Base-by-base conservation (phyloP, 2,113 vertebrate species). In the Picathartes gymnocephalus region DNA sequence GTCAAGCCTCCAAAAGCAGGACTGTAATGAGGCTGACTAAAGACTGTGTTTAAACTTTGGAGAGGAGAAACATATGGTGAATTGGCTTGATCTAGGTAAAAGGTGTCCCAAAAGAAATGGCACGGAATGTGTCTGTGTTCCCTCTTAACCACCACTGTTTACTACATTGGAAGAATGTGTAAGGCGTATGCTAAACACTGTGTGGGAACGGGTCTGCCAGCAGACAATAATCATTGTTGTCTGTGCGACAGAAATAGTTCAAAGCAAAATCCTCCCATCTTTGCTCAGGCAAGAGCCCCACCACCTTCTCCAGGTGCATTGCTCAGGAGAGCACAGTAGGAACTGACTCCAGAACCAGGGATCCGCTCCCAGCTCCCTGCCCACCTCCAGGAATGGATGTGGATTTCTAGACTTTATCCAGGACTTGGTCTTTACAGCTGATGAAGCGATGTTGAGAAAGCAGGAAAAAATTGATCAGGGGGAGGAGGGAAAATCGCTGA, bases 31-130 rank as follows among this genome's bases (percentile, higher is more conserved):
- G 65, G 53, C 27, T 1, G 1, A 39, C 76, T 61, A 13, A 93
- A 90, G 80, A 58, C 72, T 14, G 4, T 37, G 39, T 53, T 93
- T 42, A 88, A 94, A 96, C 92, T 97, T 97, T 40, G 57, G 35
- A 77, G 91, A 93, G 92, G 48, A 72, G 53, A 47, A 83, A 89
- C 2, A 4, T 15, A 17, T 9, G 68, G 81, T 56, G 81, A 47
- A 78, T 37, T 31, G 39, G 24, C 18, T 61, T 73, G 37, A 15
- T 93, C 7, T 64, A 74, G 56, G 83, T 72, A 82, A 95, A 89
- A 80, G 13, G 18, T 60, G 47, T 93, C 70, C 92, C 72, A 6
- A 10, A 92, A 91, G 47, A 64, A 61, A 71, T 33, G n/a, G 35
- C 2, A 3, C 21, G 6, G 18, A 44, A 27, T 3, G 3, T 33